Percentiles rank a stretch among this genome's conserved stretches.
These are phyloP conservation scores for Apus apus DNA, from an alignment of 2,113 vertebrate species.

Conservation along the genomic window DNA sequence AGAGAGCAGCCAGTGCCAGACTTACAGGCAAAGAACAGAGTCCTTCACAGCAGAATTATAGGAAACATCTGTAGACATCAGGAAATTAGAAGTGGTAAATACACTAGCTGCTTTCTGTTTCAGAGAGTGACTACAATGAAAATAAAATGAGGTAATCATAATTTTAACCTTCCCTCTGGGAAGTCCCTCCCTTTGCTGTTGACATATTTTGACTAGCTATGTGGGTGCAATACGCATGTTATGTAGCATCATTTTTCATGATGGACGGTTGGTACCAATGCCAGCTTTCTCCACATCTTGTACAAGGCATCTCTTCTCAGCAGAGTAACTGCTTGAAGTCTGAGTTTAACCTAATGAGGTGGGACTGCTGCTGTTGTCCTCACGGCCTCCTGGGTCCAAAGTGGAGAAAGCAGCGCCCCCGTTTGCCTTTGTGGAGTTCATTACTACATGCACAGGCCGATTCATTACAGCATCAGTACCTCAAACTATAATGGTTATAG, in stretches of 20 bases:
- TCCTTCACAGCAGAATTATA: background rate
- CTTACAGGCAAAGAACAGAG: background rate
- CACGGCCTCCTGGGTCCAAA: background rate
- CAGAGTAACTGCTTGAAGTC: background rate
- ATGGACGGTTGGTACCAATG: background rate
- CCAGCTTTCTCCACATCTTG: background rate
- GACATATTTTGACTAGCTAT: background rate
- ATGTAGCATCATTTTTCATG: background rate
- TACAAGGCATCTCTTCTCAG: background rate
- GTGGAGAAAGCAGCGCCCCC: background rate
- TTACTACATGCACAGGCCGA: background rate
- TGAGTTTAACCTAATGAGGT: background rate
- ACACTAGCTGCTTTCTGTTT: background rate
- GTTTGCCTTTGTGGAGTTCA: background rate
- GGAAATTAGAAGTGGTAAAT: background rate
- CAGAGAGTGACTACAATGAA: background rate
- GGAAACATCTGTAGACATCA: conserved; percentile 1
- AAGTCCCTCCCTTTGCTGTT: background rate
- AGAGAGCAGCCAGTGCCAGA: background rate
- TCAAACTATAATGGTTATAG: background rate
- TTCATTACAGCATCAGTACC: background rate
- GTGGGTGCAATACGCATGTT: background rate
- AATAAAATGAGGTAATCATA: background rate
- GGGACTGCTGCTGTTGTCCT: background rate
- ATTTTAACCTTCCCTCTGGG: background rate